These are phyloP conservation scores for Haliclystus octoradiatus DNA, from an alignment of 30 jellyfish, hydroid and myxozoan species.

Conservation along the genomic window DNA sequence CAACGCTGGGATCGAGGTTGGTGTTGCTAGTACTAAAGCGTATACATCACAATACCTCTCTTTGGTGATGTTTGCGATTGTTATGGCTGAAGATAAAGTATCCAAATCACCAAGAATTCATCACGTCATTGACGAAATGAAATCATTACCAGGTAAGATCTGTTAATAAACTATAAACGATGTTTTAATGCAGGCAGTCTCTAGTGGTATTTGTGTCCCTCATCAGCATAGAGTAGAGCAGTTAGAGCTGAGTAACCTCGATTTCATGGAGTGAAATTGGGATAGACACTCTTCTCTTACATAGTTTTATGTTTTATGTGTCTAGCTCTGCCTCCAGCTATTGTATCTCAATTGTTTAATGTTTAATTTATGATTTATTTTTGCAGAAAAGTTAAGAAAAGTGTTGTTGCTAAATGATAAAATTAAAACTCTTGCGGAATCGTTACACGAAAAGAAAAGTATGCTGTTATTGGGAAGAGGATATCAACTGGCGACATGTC, in stretches of 20 bases:
- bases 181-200: no score
- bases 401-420: slow-evolving; percentile 32
- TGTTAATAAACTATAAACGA: no score
- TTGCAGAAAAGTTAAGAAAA: slow-evolving; percentile 27
- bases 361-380: neutral
- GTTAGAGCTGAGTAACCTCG: no score
- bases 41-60: slow-evolving; percentile 77
- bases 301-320: no score
- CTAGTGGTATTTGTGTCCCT: no score
- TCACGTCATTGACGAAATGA: slow-evolving; percentile 50
- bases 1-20: slow-evolving; percentile 76
- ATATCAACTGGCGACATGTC: slow-evolving; percentile 69
- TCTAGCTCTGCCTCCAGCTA: no score
- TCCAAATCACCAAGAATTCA: slow-evolving; percentile 41
- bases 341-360: no score
- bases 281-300: no score
- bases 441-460: slow-evolving; percentile 26
- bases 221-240: no score
- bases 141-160: slow-evolving; percentile 54
- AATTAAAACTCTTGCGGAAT: slow-evolving; percentile 28
- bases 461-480: slow-evolving; percentile 85
- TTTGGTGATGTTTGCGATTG: slow-evolving; percentile 58
- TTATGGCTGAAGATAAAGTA: slow-evolving; percentile 61
- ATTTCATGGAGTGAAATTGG: no score
- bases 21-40: slow-evolving; percentile 94